Evolutionary conservation across 2,888 invertebrate species (phyloP).

Genomic region (Muscina levida): DNA sequence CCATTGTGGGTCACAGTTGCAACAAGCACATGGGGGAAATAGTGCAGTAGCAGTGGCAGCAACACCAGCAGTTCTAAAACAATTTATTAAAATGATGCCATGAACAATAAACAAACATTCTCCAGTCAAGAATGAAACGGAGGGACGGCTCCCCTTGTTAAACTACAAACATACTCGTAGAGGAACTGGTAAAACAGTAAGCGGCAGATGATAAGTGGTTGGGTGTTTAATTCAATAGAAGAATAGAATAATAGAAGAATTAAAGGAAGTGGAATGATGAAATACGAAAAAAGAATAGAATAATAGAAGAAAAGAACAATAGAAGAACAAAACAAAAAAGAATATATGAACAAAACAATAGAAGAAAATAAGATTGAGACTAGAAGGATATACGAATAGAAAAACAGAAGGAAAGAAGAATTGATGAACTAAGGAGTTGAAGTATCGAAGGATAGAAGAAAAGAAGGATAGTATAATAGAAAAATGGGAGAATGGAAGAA

Average conservation of each 20-base stretch:
- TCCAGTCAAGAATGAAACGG: neutral
- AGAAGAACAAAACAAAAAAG: neutral
- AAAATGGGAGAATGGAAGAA: too few relatives aligned
- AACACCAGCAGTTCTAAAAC: conserved; percentile 34
- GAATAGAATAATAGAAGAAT: too few relatives aligned
- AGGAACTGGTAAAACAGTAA: too few relatives aligned
- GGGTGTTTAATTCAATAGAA: too few relatives aligned
- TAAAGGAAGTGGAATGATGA: too few relatives aligned
- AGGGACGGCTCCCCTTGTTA: too few relatives aligned
- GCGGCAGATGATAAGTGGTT: too few relatives aligned
- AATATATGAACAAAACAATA: neutral
- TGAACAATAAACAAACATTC: conserved; percentile 49
- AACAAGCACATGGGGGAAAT: neutral
- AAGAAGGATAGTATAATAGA: neutral
- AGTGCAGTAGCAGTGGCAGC: neutral
- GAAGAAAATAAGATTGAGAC: neutral
- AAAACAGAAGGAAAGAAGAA: neutral
- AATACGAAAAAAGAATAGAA: too few relatives aligned
- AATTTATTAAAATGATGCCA: conserved; percentile 60
- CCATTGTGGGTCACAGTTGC: conserved; percentile 2
- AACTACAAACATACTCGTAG: too few relatives aligned
- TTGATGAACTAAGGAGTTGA: too few relatives aligned
- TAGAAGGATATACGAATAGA: neutral
- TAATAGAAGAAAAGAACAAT: conserved; percentile 6
- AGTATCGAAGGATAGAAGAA: neutral